These are phyloP conservation scores for Rhinogobio ventralis DNA, from an alignment of 2,797 vertebrate genomes.

Conservation along the genomic window DNA sequence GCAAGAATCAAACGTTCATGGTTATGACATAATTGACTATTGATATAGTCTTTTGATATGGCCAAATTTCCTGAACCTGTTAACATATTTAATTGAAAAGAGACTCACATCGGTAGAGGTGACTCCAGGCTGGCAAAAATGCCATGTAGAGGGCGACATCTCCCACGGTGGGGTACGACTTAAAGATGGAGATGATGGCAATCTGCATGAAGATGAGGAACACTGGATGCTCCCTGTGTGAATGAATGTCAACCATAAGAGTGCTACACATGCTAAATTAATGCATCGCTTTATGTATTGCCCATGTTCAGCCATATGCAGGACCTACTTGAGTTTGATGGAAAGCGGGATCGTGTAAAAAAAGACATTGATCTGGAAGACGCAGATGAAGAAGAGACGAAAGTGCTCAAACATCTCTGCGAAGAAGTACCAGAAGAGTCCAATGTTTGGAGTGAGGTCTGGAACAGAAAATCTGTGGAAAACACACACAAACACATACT, in stretches of 20 bases:
- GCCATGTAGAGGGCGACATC: slow-evolving; percentile 95
- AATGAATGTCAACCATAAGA: background rate
- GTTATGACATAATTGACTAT: background rate
- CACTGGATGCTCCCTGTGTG: slow-evolving; percentile 90
- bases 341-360: slow-evolving; percentile 97
- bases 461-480: slow-evolving; percentile 90
- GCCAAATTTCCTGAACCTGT: background rate
- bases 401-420: slow-evolving; percentile 99
- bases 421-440: slow-evolving; percentile 99
- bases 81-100: background rate
- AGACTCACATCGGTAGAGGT: slow-evolving; percentile 94
- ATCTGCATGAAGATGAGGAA: slow-evolving; percentile 98
- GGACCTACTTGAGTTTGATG: slow-evolving; percentile 93
- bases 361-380: slow-evolving; percentile 98
- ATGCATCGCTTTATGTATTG: background rate
- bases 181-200: slow-evolving; percentile 95
- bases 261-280: background rate
- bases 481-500: slow-evolving; percentile 32
- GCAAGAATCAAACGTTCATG: background rate
- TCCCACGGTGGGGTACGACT: slow-evolving; percentile 96
- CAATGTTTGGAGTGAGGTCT: slow-evolving; percentile 97
- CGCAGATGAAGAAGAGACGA: slow-evolving; percentile 96
- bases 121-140: slow-evolving; percentile 94
- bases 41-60: background rate
- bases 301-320: background rate